phyloP scores from a whole-genome alignment of 2,888 invertebrate genomes.

The Cloeon dipterum region DNA sequence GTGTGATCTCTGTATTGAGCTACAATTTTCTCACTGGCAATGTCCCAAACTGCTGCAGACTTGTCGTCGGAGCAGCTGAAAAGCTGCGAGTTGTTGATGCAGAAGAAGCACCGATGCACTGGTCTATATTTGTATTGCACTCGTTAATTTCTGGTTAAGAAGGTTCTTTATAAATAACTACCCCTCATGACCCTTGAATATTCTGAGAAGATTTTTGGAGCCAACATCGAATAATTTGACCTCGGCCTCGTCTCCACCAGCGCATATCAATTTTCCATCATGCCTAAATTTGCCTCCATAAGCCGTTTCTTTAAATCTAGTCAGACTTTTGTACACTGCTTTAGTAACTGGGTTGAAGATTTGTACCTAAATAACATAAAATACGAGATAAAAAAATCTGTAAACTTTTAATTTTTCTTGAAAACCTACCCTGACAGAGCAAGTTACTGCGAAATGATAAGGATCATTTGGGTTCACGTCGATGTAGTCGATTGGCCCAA shows the following conservation, averaged over 20 bases:
- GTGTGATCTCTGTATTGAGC: conserved; percentile 23
- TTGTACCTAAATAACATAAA: conserved; percentile 24
- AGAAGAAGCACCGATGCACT: conserved; percentile 65
- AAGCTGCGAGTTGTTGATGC: conserved; percentile 51
- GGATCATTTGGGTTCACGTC: conserved; percentile 79
- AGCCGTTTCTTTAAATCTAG: conserved; percentile 58
- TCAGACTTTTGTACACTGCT: conserved; percentile 55
- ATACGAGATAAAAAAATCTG: neutral
- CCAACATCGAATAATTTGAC: conserved; percentile 75
- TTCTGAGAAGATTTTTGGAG: conserved; percentile 55
- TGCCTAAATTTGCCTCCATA: conserved; percentile 65
- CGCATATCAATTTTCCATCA: conserved; percentile 62
- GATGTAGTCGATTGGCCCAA: conserved; percentile 74
- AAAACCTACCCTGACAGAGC: conserved; percentile 51
- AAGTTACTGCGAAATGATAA: conserved; percentile 78
- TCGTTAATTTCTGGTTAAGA: neutral
- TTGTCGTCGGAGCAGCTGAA: conserved; percentile 84
- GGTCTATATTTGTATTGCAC: conserved; percentile 16
- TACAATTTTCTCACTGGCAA: conserved; percentile 54
- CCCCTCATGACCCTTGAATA: conserved; percentile 64
- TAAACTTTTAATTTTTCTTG: neutral
- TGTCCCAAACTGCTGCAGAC: conserved; percentile 71
- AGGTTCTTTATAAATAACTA: conserved; percentile 6
- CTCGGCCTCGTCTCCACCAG: conserved; percentile 72
- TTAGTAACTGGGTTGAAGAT: conserved; percentile 73